Conservation (phyloP, 2,113 vertebrate species). For the Chauna torquata region DNA sequence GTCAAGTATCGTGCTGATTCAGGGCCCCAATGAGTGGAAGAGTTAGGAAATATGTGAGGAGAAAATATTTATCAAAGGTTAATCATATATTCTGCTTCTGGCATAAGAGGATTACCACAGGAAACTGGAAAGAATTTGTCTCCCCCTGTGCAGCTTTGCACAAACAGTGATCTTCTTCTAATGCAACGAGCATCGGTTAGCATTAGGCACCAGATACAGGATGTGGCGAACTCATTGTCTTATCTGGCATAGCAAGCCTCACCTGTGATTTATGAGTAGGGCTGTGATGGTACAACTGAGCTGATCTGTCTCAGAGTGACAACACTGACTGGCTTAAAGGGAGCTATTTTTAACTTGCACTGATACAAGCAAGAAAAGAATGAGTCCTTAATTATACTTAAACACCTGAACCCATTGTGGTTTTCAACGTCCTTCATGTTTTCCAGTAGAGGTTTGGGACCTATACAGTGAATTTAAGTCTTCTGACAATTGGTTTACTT, state of each 20-base stretch:
- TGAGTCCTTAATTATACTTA: background rate
- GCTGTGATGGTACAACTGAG: background rate
- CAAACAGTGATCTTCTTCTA: background rate
- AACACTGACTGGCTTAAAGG: background rate
- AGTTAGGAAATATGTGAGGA: background rate
- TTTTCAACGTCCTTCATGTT: background rate
- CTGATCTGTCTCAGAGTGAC: background rate
- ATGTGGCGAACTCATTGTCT: background rate
- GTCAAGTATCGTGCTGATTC: background rate
- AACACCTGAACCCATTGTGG: background rate
- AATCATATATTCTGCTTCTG: background rate
- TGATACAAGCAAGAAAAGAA: background rate
- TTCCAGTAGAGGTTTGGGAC: background rate
- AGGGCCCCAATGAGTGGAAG: background rate
- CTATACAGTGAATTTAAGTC: background rate
- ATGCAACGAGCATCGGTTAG: background rate
- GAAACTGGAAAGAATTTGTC: constrained; percentile 19
- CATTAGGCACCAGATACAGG: background rate
- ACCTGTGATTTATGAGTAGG: background rate
- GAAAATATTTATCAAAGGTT: background rate
- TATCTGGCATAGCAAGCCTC: background rate
- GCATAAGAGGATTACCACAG: background rate
- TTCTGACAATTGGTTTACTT: background rate
- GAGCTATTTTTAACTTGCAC: background rate
- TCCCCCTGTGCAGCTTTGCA: background rate